A percentile compares a stretch with the other conserved stretches of the same genome.
Conservation (phyloP, 2,113 vertebrate species). For the Stigmatopora nigra region DNA sequence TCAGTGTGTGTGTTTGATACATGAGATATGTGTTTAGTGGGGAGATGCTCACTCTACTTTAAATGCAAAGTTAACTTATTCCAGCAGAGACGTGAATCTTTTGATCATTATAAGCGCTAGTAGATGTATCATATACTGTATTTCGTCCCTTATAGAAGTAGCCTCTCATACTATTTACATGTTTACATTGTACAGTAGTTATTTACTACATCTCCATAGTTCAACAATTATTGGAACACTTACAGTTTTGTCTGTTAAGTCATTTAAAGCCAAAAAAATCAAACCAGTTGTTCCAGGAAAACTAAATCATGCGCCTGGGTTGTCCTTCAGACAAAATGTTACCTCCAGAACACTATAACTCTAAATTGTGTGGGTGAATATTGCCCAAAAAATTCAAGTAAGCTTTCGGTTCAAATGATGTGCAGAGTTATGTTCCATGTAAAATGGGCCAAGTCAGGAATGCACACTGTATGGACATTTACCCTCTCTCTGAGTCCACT, state of each 20-base stretch:
- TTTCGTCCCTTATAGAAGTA: neutral
- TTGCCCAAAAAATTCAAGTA: too few species aligned
- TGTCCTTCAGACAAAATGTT: too few species aligned
- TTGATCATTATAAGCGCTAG: neutral
- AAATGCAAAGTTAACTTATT: slow-evolving; percentile 32
- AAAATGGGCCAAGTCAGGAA: too few species aligned
- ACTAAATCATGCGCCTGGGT: too few species aligned
- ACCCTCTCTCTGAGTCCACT: slow-evolving; percentile 19
- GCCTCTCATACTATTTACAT: neutral
- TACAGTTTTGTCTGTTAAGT: too few species aligned
- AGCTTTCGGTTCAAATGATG: too few species aligned
- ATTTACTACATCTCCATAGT: neutral
- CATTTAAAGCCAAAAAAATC: too few species aligned
- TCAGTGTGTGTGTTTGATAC: slow-evolving; percentile 43
- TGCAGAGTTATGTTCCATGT: too few species aligned
- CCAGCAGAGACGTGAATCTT: neutral
- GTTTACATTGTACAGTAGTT: neutral
- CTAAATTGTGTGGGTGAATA: too few species aligned
- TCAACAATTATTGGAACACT: too few species aligned
- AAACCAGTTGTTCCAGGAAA: too few species aligned
- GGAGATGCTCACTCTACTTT: slow-evolving; percentile 19
- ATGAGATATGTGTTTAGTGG: slow-evolving; percentile 6
- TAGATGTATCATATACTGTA: neutral
- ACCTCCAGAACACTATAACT: too few species aligned
- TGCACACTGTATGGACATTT: slow-evolving; percentile 17